Base-by-base conservation (phyloP, 2,113 vertebrate genomes). In the Campylorhamphus procurvoides region DNA sequence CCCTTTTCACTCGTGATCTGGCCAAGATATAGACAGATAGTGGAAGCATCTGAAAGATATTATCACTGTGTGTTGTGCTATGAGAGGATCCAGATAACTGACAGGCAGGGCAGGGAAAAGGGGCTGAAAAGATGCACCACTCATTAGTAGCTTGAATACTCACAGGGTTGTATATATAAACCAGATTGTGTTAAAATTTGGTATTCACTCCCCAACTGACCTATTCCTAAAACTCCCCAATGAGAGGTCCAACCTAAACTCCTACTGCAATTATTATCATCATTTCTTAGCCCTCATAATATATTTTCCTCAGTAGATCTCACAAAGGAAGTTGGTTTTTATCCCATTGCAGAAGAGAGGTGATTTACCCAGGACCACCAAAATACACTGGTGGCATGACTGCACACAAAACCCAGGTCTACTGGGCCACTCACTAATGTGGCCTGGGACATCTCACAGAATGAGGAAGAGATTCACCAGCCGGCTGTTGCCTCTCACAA, bases 1-100 rank as follows among this genome's bases (percentile, higher is more conserved):
- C 27, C 23, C 39, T 83, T 90, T 81, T 71, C 66, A 89, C 44
- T 91, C 1, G 0, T 56, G 64, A 84, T 71, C 59, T 78, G 46
- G 78, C 72, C 68, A 81, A 87, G 78, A 89, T 68, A 62, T 4
- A 91, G 90, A 44, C 12, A 92, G 93, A 93, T 55, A 75, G 3
- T 66, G 50, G 55, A 62, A 87, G 72, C 66, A 97, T 87, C 96
- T 97, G 94, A 96, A 96, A 97, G 68, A 80, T 27, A 96, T 95
- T 93, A 97, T n/a, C 40, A 62, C 40, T 74, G 91, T 74, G 91
- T 95, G 80, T 79, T 83, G 64, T 77, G 89, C 84, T 46, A 15
- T 0, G 1, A 77, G 68, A 89, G 66, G 77, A 66, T 96, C 59
- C 89, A 87, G 87, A 80, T 81, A 91, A 84, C 29, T 64, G 71